phyloP scores from a whole-genome alignment of 1,140 invertebrate species.

The Mamestra configurata region DNA sequence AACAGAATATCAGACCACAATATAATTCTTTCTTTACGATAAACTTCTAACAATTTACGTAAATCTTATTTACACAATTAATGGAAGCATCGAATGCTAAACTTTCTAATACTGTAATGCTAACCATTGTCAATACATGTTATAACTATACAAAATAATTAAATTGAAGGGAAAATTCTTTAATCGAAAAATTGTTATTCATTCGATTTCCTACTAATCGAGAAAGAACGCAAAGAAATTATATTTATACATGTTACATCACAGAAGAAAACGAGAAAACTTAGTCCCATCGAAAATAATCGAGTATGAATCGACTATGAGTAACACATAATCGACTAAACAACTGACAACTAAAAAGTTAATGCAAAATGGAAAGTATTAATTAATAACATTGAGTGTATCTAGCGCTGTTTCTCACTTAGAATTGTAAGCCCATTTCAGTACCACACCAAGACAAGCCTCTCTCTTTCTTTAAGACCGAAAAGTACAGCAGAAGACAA shows the following conservation, averaged over 20 bases:
- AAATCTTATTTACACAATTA: conserved; percentile 84
- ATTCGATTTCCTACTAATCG: conserved; percentile 20
- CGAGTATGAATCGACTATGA: not conserved
- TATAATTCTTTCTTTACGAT: conserved; percentile 82
- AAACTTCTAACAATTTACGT: conserved; percentile 83
- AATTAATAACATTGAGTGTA: not conserved
- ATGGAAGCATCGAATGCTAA: conserved; percentile 83
- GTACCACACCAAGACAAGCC: not conserved
- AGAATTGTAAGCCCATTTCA: not conserved
- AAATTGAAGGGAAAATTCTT: conserved; percentile 36
- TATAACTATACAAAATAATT: conserved; percentile 50
- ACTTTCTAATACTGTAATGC: conserved; percentile 79
- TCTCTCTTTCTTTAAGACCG: conserved; percentile 4
- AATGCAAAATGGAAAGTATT: conserved; percentile 25
- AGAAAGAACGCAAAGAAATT: conserved; percentile 1
- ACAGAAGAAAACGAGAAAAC: too few species aligned
- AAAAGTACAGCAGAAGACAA: not conserved
- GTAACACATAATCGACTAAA: conserved; percentile 1
- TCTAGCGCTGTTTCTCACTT: not conserved
- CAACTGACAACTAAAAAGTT: not conserved
- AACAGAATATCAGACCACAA: conserved; percentile 75
- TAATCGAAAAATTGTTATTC: conserved; percentile 4
- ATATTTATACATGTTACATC: not conserved
- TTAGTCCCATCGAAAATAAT: too few species aligned
- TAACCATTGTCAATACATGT: conserved; percentile 67